Evolutionary conservation across 2,113 vertebrate species (phyloP).

Genomic region (Anseranas semipalmata): DNA sequence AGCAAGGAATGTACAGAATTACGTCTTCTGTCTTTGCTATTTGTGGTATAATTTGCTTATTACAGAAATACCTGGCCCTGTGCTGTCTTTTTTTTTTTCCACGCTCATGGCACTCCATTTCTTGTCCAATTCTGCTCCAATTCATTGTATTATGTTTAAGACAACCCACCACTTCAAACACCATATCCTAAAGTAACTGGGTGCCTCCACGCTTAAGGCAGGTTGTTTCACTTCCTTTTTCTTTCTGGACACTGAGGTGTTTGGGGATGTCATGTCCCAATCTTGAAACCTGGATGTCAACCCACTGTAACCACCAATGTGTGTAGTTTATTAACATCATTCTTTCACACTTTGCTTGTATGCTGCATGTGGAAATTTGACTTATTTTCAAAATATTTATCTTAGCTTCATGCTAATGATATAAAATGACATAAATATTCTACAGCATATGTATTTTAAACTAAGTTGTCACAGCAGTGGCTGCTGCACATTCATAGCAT

Average conservation of each 20-base stretch:
- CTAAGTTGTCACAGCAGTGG: background rate
- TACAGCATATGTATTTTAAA: fast-evolving
- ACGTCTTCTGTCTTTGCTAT: background rate
- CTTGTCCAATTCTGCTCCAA: background rate
- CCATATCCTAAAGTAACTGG: too few species aligned
- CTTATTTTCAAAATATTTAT: background rate
- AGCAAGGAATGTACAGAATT: fast-evolving
- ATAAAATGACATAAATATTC: background rate
- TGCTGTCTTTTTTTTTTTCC: background rate
- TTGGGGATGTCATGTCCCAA: fast-evolving
- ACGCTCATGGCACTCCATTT: background rate
- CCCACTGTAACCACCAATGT: too few species aligned
- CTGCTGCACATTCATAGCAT: background rate
- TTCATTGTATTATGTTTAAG: background rate
- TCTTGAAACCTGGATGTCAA: background rate
- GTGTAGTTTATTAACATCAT: background rate
- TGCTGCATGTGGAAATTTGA: background rate
- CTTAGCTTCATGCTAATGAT: background rate
- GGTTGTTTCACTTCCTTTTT: background rate
- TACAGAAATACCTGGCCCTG: background rate
- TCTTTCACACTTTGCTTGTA: background rate
- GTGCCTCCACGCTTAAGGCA: background rate
- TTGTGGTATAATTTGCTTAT: background rate
- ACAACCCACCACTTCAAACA: background rate
- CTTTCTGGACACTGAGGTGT: background rate